Conservation (phyloP, 1,140 invertebrate genomes). For the Aphelenchoides fujianensis region DNA sequence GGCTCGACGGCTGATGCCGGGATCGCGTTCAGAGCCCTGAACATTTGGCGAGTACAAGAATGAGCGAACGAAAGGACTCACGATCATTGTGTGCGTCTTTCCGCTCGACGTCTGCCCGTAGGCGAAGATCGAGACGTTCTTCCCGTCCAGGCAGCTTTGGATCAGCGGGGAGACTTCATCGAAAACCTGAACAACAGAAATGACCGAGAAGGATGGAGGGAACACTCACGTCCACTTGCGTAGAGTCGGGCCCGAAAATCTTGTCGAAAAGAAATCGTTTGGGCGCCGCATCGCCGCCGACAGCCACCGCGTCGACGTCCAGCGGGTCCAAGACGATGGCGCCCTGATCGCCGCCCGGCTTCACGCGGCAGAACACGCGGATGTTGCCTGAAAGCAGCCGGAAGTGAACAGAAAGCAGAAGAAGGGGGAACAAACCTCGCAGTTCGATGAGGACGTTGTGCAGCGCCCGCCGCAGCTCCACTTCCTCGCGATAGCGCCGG, state of each 20-base stretch:
- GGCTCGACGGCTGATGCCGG: slow-evolving; percentile 65
- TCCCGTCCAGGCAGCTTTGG: slow-evolving; percentile 74
- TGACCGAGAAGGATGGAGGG: background rate
- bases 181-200: slow-evolving; percentile 39
- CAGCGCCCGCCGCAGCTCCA: slow-evolving; percentile 47
- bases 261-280: slow-evolving; percentile 40
- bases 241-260: slow-evolving; percentile 37
- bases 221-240: slow-evolving; percentile 45
- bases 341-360: slow-evolving; percentile 67
- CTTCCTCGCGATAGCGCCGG: slow-evolving; percentile 46
- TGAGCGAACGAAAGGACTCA: too few relatives aligned
- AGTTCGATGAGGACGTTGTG: slow-evolving; percentile 52
- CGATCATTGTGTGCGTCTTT: slow-evolving; percentile 24
- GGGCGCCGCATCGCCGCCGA: slow-evolving; percentile 1
- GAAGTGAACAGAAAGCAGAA: background rate
- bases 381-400: slow-evolving; percentile 75
- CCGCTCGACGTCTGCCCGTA: slow-evolving; percentile 91
- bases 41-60: slow-evolving; percentile 2
- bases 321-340: slow-evolving; percentile 36
- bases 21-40: slow-evolving; percentile 62
- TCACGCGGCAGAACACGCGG: slow-evolving; percentile 77
- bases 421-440: slow-evolving; percentile 35
- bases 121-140: slow-evolving; percentile 91
- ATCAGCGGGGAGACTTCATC: slow-evolving; percentile 53
- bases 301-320: slow-evolving; percentile 25